Conservation (phyloP, 2,797 vertebrate species). For the Cossypha dichroa region DNA sequence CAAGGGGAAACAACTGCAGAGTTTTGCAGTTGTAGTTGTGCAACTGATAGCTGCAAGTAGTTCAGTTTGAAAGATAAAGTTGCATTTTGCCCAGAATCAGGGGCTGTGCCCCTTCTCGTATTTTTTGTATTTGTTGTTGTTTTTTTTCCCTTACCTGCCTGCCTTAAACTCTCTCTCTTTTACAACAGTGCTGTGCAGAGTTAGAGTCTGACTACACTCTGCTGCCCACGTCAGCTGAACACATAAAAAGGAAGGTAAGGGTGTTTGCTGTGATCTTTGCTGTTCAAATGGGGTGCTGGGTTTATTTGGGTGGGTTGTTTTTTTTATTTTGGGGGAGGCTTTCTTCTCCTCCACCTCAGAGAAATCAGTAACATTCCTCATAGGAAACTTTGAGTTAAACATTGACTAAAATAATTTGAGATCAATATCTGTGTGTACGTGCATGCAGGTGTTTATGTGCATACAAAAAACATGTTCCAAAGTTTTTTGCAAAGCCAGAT, state of each 20-base stretch:
- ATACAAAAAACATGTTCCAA: neutral
- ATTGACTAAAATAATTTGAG: neutral
- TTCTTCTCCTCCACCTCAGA: neutral
- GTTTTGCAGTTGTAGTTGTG: neutral
- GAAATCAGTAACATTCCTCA: neutral
- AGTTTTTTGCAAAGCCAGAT: neutral
- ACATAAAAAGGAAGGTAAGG: slow-evolving; percentile 33
- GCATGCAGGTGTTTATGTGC: neutral
- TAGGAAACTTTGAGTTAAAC: neutral
- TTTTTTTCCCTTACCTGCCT: neutral
- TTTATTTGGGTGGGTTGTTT: neutral
- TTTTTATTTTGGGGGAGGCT: neutral
- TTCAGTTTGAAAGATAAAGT: neutral
- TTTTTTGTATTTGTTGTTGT: too few species aligned
- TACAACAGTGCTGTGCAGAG: slow-evolving; percentile 41
- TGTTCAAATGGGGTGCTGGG: neutral
- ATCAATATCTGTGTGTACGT: neutral
- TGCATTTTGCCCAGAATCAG: neutral
- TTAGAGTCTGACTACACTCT: neutral
- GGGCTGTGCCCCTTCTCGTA: neutral
- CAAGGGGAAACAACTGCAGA: neutral
- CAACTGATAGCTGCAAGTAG: neutral
- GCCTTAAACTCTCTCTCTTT: neutral
- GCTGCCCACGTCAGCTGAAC: neutral
- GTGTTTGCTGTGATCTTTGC: neutral